These are phyloP conservation scores for Zygogramma bicolorata DNA, from an alignment of 2,888 invertebrate genomes.

Conservation along the genomic window DNA sequence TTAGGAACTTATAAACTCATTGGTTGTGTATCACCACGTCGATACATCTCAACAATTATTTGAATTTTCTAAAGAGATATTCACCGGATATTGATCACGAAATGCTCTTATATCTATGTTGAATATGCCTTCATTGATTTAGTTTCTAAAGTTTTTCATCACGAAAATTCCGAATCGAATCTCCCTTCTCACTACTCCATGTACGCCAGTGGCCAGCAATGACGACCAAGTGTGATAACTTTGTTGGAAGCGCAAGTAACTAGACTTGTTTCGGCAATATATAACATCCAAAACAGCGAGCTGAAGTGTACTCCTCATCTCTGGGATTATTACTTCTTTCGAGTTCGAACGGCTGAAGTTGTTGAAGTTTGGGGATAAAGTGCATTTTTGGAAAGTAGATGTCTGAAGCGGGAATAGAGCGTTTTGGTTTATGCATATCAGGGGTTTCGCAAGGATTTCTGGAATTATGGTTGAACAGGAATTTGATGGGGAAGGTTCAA, in stretches of 20 bases:
- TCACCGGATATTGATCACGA: no score
- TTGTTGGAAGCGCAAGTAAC: slow-evolving; percentile 17
- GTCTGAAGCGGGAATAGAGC: slow-evolving; percentile 11
- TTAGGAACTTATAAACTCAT: no score
- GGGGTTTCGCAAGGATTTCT: not conserved
- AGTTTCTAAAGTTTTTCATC: not conserved
- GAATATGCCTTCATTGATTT: not conserved
- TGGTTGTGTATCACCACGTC: no score
- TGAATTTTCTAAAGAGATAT: no score
- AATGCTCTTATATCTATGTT: no score
- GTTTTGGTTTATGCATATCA: slow-evolving; percentile 12
- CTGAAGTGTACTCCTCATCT: slow-evolving; percentile 46
- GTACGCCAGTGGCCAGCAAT: not conserved
- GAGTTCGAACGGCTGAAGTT: slow-evolving; percentile 36
- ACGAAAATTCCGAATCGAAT: not conserved
- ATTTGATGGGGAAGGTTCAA: not conserved
- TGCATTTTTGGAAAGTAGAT: slow-evolving; percentile 31
- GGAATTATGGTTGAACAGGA: not conserved
- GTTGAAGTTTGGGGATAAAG: slow-evolving; percentile 36
- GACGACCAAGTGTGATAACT: slow-evolving; percentile 6
- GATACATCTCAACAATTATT: no score
- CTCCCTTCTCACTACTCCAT: not conserved
- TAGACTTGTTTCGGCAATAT: slow-evolving; percentile 33
- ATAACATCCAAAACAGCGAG: slow-evolving; percentile 42
- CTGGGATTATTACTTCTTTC: slow-evolving; percentile 51